These are phyloP conservation scores for Burhinus bistriatus DNA, from an alignment of 2,113 vertebrate genomes.

Conservation along the genomic window DNA sequence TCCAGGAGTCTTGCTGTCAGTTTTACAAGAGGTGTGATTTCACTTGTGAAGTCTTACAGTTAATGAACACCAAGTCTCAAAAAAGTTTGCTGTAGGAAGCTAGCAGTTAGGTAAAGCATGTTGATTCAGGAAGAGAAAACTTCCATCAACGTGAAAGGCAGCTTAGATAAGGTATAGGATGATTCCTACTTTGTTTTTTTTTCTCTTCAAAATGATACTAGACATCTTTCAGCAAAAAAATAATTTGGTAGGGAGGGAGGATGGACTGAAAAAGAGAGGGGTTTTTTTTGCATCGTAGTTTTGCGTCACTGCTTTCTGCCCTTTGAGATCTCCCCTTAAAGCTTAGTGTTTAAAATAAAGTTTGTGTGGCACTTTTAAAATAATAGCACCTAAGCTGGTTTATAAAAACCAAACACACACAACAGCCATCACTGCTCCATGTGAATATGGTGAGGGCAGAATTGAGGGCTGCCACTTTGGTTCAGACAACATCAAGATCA, in stretches of 20 bases:
- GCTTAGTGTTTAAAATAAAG: background rate
- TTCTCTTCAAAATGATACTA: background rate
- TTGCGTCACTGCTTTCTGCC: background rate
- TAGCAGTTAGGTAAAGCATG: accelerated
- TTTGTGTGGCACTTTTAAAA: background rate
- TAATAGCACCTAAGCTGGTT: background rate
- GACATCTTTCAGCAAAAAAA: background rate
- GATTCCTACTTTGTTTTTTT: background rate
- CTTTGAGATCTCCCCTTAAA: background rate
- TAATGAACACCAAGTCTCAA: background rate
- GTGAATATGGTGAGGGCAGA: background rate
- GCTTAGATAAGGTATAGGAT: background rate
- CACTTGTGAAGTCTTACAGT: background rate
- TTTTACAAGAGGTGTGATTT: background rate
- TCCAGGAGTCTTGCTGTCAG: background rate
- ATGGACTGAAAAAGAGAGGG: background rate
- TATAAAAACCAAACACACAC: background rate
- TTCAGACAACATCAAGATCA: background rate
- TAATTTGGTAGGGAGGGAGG: background rate
- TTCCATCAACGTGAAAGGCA: background rate
- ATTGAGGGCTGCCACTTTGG: background rate
- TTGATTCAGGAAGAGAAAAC: background rate
- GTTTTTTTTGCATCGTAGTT: background rate
- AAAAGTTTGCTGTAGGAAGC: background rate
- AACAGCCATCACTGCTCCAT: accelerated